phyloP scores from a whole-genome alignment of 2,888 invertebrate species.

The Chorisops tibialis region DNA sequence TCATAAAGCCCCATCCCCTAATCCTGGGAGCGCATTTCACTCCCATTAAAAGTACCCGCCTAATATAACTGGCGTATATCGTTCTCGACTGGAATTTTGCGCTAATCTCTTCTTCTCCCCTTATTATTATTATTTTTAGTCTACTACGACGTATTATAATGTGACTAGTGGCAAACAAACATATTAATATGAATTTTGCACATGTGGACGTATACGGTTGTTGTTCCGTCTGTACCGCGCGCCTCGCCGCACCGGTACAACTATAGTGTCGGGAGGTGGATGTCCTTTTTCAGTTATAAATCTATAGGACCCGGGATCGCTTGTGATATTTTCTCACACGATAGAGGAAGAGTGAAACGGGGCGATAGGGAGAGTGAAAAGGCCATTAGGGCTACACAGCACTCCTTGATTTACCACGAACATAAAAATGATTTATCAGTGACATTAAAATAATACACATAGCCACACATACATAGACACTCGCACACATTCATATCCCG shows the following conservation, averaged over 20 bases:
- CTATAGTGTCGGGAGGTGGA: slow-evolving; percentile 12
- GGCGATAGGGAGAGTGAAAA: slow-evolving; percentile 22
- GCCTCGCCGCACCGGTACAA: slow-evolving; percentile 3
- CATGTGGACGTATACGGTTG: slow-evolving; percentile 23
- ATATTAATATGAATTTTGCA: slow-evolving; percentile 24
- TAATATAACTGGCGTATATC: background rate
- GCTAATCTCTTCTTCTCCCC: slow-evolving; percentile 15
- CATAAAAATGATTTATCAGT: slow-evolving; percentile 52
- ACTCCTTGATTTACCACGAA: slow-evolving; percentile 52
- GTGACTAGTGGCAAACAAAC: slow-evolving; percentile 17
- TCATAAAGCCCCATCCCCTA: background rate
- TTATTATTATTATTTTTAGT: no score
- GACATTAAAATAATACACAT: slow-evolving; percentile 46
- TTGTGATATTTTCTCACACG: slow-evolving; percentile 32
- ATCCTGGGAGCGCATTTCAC: background rate
- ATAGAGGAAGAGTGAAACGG: slow-evolving; percentile 15
- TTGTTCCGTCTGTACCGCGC: no score
- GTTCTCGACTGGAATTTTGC: background rate
- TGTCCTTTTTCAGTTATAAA: slow-evolving; percentile 28
- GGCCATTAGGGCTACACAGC: slow-evolving; percentile 34
- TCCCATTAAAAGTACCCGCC: background rate
- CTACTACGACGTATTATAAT: no score
- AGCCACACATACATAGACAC: no score
- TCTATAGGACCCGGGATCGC: slow-evolving; percentile 19
- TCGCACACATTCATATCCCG: slow-evolving; percentile 15